phyloP scores from a whole-genome alignment of 2,113 vertebrate species.

The Nothoprocta pentlandii region DNA sequence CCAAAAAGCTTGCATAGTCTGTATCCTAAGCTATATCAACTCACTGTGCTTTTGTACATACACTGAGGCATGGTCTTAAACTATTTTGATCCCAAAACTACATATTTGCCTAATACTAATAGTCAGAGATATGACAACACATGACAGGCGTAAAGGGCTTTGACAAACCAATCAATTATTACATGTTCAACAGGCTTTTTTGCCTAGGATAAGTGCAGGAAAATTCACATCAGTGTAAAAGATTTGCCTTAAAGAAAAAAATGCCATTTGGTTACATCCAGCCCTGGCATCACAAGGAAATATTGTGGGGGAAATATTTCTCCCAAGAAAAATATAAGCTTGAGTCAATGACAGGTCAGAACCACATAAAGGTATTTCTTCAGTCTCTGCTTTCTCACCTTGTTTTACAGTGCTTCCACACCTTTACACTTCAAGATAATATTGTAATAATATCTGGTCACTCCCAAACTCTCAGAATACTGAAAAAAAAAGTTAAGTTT shows the following conservation, averaged over 20 bases:
- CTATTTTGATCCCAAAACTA: background rate
- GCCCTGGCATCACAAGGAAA: background rate
- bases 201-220: background rate
- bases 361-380: background rate
- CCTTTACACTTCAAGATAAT: background rate
- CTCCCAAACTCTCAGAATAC: background rate
- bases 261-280: background rate
- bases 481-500: slow-evolving; percentile 3
- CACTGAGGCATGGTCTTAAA: background rate
- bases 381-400: background rate
- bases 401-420: background rate
- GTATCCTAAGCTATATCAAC: background rate
- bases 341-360: background rate
- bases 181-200: background rate
- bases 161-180: background rate
- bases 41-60: background rate
- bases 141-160: background rate
- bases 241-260: background rate
- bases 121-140: background rate
- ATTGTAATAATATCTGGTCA: background rate
- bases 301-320: background rate
- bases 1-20: background rate
- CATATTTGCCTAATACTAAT: background rate
- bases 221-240: background rate
- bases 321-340: background rate